Evolutionary conservation across 2,797 vertebrate genomes (phyloP).

Genomic region (Semotilus atromaculatus): DNA sequence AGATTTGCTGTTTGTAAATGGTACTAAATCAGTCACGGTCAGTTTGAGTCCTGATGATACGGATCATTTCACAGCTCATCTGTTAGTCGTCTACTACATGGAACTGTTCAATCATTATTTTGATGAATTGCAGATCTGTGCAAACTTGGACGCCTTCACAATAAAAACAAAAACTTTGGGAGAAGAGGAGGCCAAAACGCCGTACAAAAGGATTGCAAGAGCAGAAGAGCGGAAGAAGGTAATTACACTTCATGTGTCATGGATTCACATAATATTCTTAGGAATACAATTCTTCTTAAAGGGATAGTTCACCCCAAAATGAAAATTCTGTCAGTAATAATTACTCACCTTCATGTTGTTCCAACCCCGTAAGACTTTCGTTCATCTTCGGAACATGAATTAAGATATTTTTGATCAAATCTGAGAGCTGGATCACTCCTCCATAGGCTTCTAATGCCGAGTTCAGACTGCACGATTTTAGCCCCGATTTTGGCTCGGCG

Average conservation of each 20-base stretch:
- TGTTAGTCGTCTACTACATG: background rate
- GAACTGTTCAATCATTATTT: conserved; percentile 16
- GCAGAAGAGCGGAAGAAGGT: conserved; percentile 86
- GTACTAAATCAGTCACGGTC: background rate
- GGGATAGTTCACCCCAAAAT: too few species aligned
- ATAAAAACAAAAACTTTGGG: conserved; percentile 86
- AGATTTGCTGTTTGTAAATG: background rate
- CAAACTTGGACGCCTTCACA: conserved; percentile 89
- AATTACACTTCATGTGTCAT: conserved; percentile 28
- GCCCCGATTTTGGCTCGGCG: too few species aligned
- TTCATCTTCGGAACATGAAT: too few species aligned
- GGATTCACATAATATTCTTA: background rate
- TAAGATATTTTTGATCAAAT: too few species aligned
- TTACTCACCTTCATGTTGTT: too few species aligned
- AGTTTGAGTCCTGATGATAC: background rate
- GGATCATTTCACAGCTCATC: background rate
- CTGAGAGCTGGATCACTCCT: too few species aligned
- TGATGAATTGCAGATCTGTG: conserved; percentile 86
- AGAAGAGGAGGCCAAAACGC: conserved; percentile 80
- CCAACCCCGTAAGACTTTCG: too few species aligned
- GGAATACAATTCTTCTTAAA: background rate
- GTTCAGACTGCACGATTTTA: too few species aligned
- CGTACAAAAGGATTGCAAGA: conserved; percentile 79
- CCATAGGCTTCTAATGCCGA: too few species aligned
- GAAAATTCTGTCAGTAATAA: too few species aligned